Percentiles rank a stretch among this genome's conserved stretches.
Evolutionary conservation across 2,888 invertebrate genomes (phyloP).

Genomic region (Agrilus cyanescens): DNA sequence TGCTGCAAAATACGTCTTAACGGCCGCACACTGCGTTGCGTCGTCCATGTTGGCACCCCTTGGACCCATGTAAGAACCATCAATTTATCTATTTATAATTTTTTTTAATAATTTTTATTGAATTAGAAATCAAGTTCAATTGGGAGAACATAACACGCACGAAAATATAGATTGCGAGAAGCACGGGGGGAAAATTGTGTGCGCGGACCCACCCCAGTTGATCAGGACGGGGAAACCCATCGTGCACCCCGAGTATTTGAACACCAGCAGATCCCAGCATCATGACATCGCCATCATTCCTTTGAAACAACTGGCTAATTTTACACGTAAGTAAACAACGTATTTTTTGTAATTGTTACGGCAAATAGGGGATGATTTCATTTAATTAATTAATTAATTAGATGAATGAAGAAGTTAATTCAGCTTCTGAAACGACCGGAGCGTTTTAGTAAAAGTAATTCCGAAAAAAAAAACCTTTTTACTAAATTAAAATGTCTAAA

Average conservation of each 20-base stretch:
- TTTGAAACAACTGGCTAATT: slow-evolving; percentile 30
- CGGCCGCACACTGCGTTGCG: slow-evolving; percentile 41
- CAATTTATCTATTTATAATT: neutral
- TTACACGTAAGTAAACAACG: slow-evolving; percentile 30
- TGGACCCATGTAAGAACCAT: slow-evolving; percentile 33
- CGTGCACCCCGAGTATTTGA: slow-evolving; percentile 35
- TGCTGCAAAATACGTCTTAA: slow-evolving; percentile 39
- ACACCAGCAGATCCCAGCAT: slow-evolving; percentile 17
- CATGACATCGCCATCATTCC: slow-evolving; percentile 40
- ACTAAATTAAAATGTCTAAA: too few relatives aligned
- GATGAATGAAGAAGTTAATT: too few relatives aligned
- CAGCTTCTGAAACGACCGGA: too few relatives aligned
- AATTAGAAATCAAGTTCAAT: slow-evolving; percentile 25
- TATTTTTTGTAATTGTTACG: neutral
- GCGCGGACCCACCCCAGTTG: slow-evolving; percentile 33
- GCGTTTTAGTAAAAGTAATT: too few relatives aligned
- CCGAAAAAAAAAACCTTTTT: too few relatives aligned
- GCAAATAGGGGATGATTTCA: too few relatives aligned
- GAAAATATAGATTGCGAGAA: slow-evolving; percentile 36
- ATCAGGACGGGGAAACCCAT: slow-evolving; percentile 34
- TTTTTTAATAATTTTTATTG: neutral
- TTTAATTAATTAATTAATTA: too few relatives aligned
- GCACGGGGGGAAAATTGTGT: slow-evolving; percentile 27
- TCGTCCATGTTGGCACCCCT: slow-evolving; percentile 12
- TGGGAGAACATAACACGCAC: slow-evolving; percentile 40